Evolutionary conservation across 2,797 vertebrate species (phyloP).

Genomic region (Huso huso): DNA sequence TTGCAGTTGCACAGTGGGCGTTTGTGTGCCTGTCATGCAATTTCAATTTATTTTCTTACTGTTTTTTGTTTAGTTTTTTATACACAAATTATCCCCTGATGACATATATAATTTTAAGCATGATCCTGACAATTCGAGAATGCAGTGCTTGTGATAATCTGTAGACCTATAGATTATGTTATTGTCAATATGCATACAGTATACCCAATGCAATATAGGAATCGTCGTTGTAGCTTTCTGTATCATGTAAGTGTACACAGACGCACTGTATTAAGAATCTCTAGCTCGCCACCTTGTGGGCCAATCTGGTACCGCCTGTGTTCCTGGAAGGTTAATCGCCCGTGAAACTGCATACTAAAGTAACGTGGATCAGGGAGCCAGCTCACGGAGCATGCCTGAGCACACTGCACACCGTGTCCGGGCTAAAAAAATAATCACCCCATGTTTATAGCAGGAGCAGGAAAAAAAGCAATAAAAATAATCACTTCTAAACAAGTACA

Average conservation of each 20-base stretch:
- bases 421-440: constrained; percentile 50
- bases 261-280: constrained; percentile 26
- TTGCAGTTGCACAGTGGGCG: no score
- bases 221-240: no score
- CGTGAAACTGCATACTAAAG: constrained; percentile 49
- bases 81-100: no score
- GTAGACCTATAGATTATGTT: no score
- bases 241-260: background rate
- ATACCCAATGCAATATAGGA: no score
- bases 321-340: constrained; percentile 51
- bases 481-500: constrained; percentile 26
- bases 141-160: no score
- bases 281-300: constrained; percentile 64
- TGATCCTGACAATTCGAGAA: no score
- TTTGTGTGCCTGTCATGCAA: no score
- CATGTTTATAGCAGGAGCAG: constrained; percentile 52
- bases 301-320: constrained; percentile 41
- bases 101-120: no score
- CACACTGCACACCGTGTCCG: background rate
- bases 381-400: constrained; percentile 42
- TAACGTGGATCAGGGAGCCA: constrained; percentile 28
- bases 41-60: no score
- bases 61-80: no score
- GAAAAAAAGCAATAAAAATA: constrained; percentile 41
- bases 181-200: no score